A percentile compares a stretch with the other conserved stretches of the same genome.
These are phyloP conservation scores for Acrossocheilus fasciatus DNA, from an alignment of 2,797 vertebrate species.

Conservation along the genomic window DNA sequence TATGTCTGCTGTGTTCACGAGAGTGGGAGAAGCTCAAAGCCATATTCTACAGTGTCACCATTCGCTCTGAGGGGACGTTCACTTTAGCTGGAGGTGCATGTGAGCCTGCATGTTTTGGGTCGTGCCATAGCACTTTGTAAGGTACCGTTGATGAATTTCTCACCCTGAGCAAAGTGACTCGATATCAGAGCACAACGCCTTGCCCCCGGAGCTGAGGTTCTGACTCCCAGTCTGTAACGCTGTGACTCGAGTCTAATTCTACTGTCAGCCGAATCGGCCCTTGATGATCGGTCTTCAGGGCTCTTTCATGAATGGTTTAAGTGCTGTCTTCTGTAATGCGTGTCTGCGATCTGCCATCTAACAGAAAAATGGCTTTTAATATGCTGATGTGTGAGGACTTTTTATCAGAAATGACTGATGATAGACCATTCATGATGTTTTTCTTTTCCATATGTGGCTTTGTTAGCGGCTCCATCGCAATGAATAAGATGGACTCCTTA, in stretches of 20 bases:
- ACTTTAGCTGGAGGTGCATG: conserved; percentile 49
- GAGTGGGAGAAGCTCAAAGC: conserved; percentile 51
- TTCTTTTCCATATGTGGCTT: conserved; percentile 75
- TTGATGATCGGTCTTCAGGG: conserved; percentile 67
- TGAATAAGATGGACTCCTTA: conserved; percentile 74
- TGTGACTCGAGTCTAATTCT: conserved; percentile 41
- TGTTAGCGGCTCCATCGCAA: conserved; percentile 73
- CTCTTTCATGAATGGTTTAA: conserved; percentile 56
- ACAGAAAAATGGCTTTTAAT: conserved; percentile 77
- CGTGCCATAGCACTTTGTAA: conserved; percentile 22
- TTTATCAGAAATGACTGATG: conserved; percentile 76
- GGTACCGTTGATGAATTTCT: conserved; percentile 47
- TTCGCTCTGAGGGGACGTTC: conserved; percentile 34
- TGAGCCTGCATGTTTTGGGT: conserved; percentile 39
- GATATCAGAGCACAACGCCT: conserved; percentile 74
- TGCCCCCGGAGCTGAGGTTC: conserved; percentile 41
- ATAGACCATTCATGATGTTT: conserved; percentile 62
- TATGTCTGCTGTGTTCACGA: conserved; percentile 29
- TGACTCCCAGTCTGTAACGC: conserved; percentile 58
- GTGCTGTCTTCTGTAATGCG: conserved; percentile 65
- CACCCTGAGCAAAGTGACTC: conserved; percentile 42
- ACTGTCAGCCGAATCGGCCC: conserved; percentile 66
- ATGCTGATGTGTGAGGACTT: conserved; percentile 69
- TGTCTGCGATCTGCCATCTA: conserved; percentile 76
- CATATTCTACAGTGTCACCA: conserved; percentile 49